A percentile compares a stretch with the other conserved stretches of the same genome.
Evolutionary conservation across 1,140 invertebrate genomes (phyloP).

Genomic region (Drosophila parabipectinata): DNA sequence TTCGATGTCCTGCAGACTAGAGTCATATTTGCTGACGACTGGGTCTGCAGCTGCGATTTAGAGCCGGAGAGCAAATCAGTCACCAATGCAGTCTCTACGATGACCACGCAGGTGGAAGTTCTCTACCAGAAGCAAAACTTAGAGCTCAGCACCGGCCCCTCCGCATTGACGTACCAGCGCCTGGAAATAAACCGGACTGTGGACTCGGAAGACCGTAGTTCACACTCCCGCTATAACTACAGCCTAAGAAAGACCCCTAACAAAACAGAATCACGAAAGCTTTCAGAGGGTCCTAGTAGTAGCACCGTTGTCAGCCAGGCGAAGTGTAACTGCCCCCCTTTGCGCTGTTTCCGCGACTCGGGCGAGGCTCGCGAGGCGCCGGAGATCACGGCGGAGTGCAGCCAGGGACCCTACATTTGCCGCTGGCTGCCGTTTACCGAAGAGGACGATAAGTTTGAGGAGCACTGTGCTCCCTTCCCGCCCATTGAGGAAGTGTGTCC

Average conservation of each 20-base stretch:
- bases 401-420: slow-evolving; percentile 71
- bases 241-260: background rate
- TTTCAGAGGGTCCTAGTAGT: slow-evolving; percentile 6
- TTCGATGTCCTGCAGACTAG: slow-evolving; percentile 35
- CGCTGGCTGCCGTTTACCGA: slow-evolving; percentile 59
- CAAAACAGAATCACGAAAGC: background rate
- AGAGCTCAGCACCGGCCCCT: slow-evolving; percentile 2
- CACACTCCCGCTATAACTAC: slow-evolving; percentile 13
- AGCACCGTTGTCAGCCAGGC: background rate
- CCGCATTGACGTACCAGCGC: background rate
- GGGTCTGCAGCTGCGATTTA: slow-evolving; percentile 15
- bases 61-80: background rate
- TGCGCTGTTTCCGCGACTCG: slow-evolving; percentile 33
- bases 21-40: background rate
- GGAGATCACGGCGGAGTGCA: slow-evolving; percentile 61
- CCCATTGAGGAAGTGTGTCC: slow-evolving; percentile 46
- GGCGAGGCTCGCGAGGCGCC: slow-evolving; percentile 19
- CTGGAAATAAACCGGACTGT: background rate
- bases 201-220: background rate
- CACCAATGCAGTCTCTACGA: background rate
- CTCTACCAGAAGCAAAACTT: slow-evolving; percentile 23
- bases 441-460: slow-evolving; percentile 38
- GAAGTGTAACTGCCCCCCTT: slow-evolving; percentile 45
- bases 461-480: slow-evolving; percentile 47
- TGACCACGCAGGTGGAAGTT: slow-evolving; percentile 40